phyloP scores from a whole-genome alignment of 2,797 vertebrate species.

The Galagoides demidoff region DNA sequence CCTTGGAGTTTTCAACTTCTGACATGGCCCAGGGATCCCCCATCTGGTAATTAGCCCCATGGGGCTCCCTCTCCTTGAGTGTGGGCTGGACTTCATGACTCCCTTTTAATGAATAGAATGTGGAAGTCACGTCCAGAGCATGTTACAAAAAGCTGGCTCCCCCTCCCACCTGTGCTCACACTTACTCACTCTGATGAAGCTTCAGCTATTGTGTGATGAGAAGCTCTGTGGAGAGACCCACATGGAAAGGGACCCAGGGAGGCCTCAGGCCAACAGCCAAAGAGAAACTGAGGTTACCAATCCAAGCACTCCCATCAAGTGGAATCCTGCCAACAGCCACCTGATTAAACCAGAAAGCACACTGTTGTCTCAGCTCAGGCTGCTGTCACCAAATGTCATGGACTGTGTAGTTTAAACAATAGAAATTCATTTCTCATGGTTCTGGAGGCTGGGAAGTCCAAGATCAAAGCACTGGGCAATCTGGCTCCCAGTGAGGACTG shows the following conservation, averaged over 20 bases:
- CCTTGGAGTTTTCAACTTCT: rapidly evolving
- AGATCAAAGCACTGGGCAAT: neutral
- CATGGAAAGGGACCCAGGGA: neutral
- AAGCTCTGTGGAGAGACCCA: rapidly evolving
- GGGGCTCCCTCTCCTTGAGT: no score
- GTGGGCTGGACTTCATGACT: neutral
- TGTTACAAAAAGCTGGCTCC: neutral
- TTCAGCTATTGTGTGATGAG: rapidly evolving
- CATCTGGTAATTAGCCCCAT: neutral
- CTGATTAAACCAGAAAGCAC: rapidly evolving
- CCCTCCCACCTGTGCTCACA: rapidly evolving
- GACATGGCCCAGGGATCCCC: neutral
- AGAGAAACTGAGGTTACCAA: neutral
- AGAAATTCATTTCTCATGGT: neutral
- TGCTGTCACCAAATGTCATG: no score
- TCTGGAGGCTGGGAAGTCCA: neutral
- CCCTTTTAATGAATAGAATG: neutral
- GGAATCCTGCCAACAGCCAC: neutral
- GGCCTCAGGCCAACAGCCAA: neutral
- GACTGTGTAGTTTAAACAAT: neutral
- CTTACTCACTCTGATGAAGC: rapidly evolving
- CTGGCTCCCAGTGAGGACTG: neutral
- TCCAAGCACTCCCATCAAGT: neutral
- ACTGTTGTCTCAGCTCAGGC: neutral
- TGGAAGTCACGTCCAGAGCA: no score